phyloP scores from a whole-genome alignment of 2,888 invertebrate genomes.

The Gastracanthus pulcherrimus region DNA sequence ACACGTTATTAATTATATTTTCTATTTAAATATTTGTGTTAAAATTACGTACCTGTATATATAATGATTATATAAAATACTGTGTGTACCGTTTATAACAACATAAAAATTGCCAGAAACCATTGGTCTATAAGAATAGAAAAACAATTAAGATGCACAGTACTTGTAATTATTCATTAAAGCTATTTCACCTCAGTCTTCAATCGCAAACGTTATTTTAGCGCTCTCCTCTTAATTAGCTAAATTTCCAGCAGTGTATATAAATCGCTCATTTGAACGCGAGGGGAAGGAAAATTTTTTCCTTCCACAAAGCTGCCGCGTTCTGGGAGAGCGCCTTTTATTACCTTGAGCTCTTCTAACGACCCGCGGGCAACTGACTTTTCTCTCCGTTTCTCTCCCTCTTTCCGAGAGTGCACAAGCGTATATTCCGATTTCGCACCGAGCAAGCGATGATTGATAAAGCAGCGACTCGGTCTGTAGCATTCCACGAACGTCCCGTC shows the following conservation, averaged over 20 bases:
- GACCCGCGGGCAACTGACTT: slow-evolving; percentile 52
- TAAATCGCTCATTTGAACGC: neutral
- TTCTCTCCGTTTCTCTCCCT: neutral
- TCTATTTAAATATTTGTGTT: neutral
- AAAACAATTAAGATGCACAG: neutral
- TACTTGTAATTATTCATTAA: neutral
- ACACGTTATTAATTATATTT: neutral
- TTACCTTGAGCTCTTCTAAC: slow-evolving; percentile 51
- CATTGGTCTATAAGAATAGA: neutral
- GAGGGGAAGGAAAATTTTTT: neutral
- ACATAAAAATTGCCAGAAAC: too few species aligned
- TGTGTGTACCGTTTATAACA: too few species aligned
- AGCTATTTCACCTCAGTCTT: neutral
- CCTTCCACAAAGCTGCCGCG: neutral
- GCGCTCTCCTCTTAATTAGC: neutral
- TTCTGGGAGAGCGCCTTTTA: slow-evolving; percentile 48
- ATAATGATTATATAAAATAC: too few species aligned
- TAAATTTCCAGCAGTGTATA: neutral
- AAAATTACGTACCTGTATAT: too few species aligned
- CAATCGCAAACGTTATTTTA: neutral
- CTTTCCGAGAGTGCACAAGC: too few species aligned
- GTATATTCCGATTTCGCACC: neutral
- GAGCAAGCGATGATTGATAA: neutral
- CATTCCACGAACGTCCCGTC: too few species aligned
- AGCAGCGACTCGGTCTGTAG: slow-evolving; percentile 17